Evolutionary conservation across 53 echinoderm and acorn worm species (phyloP), one percentile per base, ranked within the genome.

Genomic region (Zoroaster sp.): DNA sequence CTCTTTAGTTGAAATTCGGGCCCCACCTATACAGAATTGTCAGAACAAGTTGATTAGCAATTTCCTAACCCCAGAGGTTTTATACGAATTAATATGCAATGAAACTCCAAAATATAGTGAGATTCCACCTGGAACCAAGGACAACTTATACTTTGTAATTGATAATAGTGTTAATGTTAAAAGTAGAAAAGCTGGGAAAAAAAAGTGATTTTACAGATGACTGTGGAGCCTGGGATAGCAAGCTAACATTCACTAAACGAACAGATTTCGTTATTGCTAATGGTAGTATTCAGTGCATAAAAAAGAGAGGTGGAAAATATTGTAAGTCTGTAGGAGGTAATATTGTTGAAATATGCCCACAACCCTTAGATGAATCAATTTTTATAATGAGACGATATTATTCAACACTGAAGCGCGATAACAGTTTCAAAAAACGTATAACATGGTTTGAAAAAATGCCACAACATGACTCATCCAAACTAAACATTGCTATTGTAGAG

Each of bases 121-220:
- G 2, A 77, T 77, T 49, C 77, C 77, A 9, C 77, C 49, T 31
- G 77, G 77, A 47, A 47, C 21, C 52, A 77, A 77, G 35, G 77
- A 77, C 17, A 77, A 77, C 18, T 25, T 5, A 31, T 47, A 42
- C 20, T 74, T 74, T 44, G 20, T 74, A 41, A 74, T 70, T 33
- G 70, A 74, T 74, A 74, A 74, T 43, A 21, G 44, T 74, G 74
- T 21, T 5, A 77, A 77, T 77, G 15, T 77, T 4, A 33, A 8
- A 52, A 47, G 21, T 31, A 46, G 77, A 15, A 77, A 51, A 77
- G n/a, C 5, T 1, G 12, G 77, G 52, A 11, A 77, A 77, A 33
- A 31, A 34, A 3, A 77, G 77, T 51, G 77, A 77, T 49, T 77
- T 77, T 21, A 77, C 77, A 40, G 77, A 77, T 46, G 77, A 77